phyloP scores from a whole-genome alignment of 2,113 vertebrate genomes.

The Synodontis membranacea region DNA sequence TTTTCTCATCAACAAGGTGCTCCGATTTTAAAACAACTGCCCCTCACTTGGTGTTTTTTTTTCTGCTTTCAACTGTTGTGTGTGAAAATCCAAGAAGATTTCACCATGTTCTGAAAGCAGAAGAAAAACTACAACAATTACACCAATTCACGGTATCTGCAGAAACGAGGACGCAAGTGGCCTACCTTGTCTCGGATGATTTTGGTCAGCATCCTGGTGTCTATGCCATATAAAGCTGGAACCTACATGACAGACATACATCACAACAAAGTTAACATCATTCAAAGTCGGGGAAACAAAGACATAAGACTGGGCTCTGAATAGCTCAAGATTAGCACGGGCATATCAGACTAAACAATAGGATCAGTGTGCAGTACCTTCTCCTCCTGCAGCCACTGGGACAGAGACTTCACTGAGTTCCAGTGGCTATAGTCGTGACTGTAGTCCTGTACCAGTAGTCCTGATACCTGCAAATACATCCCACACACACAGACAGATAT shows the following conservation, averaged over 20 bases:
- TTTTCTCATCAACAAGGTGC: not conserved
- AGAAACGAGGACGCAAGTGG: constrained; percentile 8
- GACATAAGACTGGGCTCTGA: not conserved
- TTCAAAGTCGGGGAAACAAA: not conserved
- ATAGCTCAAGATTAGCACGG: not conserved
- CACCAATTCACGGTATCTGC: not conserved
- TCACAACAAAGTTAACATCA: not conserved
- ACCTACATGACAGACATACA: constrained; percentile 71
- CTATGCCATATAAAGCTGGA: constrained; percentile 90
- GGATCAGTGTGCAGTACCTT: constrained; percentile 70
- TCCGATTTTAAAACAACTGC: too few relatives aligned
- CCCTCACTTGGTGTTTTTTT: too few relatives aligned
- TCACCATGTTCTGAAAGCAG: not conserved
- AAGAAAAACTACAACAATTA: too few relatives aligned
- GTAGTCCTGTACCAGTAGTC: constrained; percentile 88
- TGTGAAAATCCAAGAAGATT: not conserved
- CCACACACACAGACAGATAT: not conserved
- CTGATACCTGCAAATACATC: constrained; percentile 79
- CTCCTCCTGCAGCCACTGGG: constrained; percentile 88
- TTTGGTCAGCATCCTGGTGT: constrained; percentile 94
- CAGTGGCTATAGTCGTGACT: constrained; percentile 90
- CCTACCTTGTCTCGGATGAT: constrained; percentile 89
- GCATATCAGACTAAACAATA: not conserved
- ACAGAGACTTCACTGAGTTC: constrained; percentile 85
- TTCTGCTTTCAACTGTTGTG: not conserved